Conservation (phyloP, 2,888 invertebrate genomes). For the Helobdella robusta region DNA sequence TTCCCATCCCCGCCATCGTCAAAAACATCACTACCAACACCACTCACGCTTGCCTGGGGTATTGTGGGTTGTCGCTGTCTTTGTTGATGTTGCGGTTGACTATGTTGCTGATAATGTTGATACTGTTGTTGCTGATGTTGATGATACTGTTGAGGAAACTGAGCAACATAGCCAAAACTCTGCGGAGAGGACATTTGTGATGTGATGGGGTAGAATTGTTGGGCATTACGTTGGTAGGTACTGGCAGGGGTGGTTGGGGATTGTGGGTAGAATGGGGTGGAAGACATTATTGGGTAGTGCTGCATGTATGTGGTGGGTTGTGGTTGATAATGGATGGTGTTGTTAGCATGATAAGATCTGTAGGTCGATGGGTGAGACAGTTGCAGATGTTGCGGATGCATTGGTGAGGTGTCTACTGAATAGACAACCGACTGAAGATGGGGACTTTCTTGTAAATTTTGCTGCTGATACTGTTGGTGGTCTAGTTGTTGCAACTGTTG, state of each 20-base stretch:
- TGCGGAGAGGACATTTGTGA: not conserved
- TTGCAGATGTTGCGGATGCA: not conserved
- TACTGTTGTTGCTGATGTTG: not conserved
- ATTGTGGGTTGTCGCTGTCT: not conserved
- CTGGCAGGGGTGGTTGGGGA: too few relatives aligned
- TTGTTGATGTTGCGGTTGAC: not conserved
- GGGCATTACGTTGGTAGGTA: too few relatives aligned
- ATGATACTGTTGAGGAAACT: not conserved
- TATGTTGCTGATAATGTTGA: not conserved
- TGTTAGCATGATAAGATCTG: not conserved
- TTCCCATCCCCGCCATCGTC: too few relatives aligned
- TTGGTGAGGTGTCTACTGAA: not conserved
- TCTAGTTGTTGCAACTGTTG: slow-evolving; percentile 2
- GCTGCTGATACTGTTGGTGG: not conserved
- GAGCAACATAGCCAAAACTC: not conserved
- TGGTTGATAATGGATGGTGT: not conserved
- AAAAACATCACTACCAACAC: too few relatives aligned
- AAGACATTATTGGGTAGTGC: not conserved
- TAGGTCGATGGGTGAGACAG: not conserved
- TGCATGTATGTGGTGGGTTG: not conserved
- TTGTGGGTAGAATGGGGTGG: not conserved
- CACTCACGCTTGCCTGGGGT: too few relatives aligned
- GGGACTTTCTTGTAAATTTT: not conserved
- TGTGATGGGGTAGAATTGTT: not conserved
- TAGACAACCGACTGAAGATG: too few relatives aligned